Evolutionary conservation across 2,888 invertebrate genomes (phyloP), one percentile per base, ranked within the genome.

Genomic region (Rutpela maculata): DNA sequence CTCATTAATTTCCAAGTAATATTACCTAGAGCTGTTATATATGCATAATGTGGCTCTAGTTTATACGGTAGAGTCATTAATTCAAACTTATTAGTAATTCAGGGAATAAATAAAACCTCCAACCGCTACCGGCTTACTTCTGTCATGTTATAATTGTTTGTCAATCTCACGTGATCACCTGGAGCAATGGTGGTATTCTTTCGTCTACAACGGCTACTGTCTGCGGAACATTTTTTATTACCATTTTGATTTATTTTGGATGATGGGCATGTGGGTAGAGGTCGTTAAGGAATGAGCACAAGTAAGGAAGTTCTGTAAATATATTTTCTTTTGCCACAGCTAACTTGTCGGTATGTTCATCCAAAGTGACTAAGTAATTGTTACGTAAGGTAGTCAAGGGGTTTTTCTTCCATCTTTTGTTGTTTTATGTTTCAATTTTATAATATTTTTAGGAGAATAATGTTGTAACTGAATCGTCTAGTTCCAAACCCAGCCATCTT

Each of bases 81-180:
- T 83, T 83, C 82, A 78, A 78, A 79, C 81, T 81, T 79, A 83
- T 84, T 82, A 83, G 82, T 77, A 77, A 83, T 84, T 84, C 83
- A 82, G 74, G 82, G 81, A 82, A 82, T 80, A 82, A 84, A 84
- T 81, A 82, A 84, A 81, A 78, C 79, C 69, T 62, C 82, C 75
- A 80, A 78, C 80, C 77, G 85, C 86, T 86, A 85, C 84, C 81
- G 84, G 84, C 84, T 83, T 80, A 81, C 82, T 84, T 83, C 82
- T 84, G 85, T 86, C 86, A 83, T 76, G 82, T 82, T 81, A 83
- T 85, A 86, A 86, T 85, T 86, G 85, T 86, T 86, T 86, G 86
- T 86, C 86, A 86, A 86, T 86, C 85, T 84, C 76, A 75, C 82
- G 79, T 78, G 82, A 82, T 80, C 55, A 76, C 84, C 81, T 43